phyloP scores from a whole-genome alignment of 2,113 vertebrate species.

The Isichthys henryi region DNA sequence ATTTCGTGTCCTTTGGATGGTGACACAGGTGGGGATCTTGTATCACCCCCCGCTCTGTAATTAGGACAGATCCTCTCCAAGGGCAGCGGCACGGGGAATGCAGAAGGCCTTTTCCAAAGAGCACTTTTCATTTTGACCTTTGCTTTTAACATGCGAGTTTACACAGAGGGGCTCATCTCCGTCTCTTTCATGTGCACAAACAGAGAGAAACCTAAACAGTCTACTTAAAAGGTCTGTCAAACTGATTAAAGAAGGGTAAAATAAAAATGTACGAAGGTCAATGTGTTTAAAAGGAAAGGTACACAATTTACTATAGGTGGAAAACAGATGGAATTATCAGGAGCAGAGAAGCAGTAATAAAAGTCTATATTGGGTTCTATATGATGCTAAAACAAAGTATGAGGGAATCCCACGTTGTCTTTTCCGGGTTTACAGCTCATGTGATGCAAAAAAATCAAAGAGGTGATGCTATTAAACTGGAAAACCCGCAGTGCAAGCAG shows the following conservation, averaged over 20 bases:
- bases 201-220: conserved; percentile 8
- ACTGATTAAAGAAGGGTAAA: conserved; percentile 15
- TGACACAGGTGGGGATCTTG: neutral
- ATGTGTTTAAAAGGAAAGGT: conserved; percentile 17
- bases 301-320: conserved; percentile 19
- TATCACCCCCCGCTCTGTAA: conserved; percentile 8
- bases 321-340: conserved; percentile 6
- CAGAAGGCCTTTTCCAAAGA: neutral
- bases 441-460: neutral
- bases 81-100: neutral
- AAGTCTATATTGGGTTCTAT: neutral
- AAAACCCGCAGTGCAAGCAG: neutral
- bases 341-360: neutral
- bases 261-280: conserved; percentile 5
- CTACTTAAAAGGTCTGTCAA: neutral
- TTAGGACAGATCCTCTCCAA: neutral
- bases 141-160: conserved; percentile 17
- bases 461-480: neutral
- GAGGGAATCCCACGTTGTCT: neutral
- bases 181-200: conserved; percentile 11
- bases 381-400: neutral
- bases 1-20: neutral
- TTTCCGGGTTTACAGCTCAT: neutral
- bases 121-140: conserved; percentile 16
- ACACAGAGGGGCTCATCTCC: conserved; percentile 2